A percentile compares a stretch with the other conserved stretches of the same genome.
Evolutionary conservation across 2,113 vertebrate genomes (phyloP).

Genomic region (Aldabrachelys gigantea): DNA sequence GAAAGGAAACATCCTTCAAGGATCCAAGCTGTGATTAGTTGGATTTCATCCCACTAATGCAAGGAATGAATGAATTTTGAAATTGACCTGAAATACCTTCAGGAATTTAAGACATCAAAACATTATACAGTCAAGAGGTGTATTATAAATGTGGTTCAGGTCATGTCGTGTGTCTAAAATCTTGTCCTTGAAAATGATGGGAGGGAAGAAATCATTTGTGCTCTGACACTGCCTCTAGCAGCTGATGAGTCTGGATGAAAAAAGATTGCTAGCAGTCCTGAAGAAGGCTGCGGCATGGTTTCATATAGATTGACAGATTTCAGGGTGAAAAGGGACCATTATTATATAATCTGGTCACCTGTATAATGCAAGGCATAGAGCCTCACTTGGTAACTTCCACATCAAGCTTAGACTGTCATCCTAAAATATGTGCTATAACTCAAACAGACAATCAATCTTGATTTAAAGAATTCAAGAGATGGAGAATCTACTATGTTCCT

Average conservation of each 20-base stretch:
- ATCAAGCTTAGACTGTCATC: background rate
- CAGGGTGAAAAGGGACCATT: background rate
- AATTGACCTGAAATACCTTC: background rate
- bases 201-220: background rate
- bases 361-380: background rate
- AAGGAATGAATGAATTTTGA: background rate
- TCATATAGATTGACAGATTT: background rate
- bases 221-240: background rate
- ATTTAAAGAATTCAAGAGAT: background rate
- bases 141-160: background rate
- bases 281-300: background rate
- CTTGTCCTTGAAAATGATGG: background rate
- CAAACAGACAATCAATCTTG: background rate
- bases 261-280: background rate
- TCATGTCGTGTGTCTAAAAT: background rate
- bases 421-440: too few species aligned
- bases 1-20: background rate
- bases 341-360: background rate
- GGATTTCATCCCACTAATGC: background rate
- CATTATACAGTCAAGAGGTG: background rate
- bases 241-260: background rate
- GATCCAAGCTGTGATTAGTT: background rate
- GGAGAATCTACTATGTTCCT: background rate
- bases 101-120: background rate
- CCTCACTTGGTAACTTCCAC: background rate